Evolutionary conservation across 2,888 invertebrate genomes (phyloP).

Genomic region (Drosophila tripunctata): DNA sequence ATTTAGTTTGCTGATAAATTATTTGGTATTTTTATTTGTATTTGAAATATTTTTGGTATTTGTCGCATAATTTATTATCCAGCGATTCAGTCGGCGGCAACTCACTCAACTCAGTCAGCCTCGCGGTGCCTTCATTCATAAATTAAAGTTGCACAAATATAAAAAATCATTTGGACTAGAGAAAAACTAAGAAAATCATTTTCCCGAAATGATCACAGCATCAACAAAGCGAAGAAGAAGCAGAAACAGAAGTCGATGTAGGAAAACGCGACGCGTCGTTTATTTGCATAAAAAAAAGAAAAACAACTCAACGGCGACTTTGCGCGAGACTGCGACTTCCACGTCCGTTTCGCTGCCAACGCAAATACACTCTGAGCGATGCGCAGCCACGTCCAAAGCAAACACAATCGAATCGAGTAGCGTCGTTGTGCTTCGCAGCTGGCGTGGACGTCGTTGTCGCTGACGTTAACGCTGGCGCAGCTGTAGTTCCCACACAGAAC

Average conservation of each 20-base stretch:
- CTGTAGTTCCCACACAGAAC: too few relatives aligned
- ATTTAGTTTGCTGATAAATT: conserved; percentile 61
- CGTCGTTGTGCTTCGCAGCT: background rate
- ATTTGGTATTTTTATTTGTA: conserved; percentile 50
- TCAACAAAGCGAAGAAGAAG: background rate
- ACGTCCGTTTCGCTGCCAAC: conserved; percentile 67
- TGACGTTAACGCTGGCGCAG: background rate
- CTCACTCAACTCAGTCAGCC: conserved; percentile 53
- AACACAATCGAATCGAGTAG: conserved; percentile 9
- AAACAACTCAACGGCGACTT: conserved; percentile 3
- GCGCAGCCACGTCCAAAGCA: conserved; percentile 12
- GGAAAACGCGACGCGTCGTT: conserved; percentile 21
- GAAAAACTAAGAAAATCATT: conserved; percentile 26
- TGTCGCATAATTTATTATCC: conserved; percentile 62
- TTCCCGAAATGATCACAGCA: conserved; percentile 17
- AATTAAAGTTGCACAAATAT: conserved; percentile 62
- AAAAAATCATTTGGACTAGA: conserved; percentile 21
- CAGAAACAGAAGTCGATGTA: too few relatives aligned
- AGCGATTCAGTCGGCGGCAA: conserved; percentile 39
- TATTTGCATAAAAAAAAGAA: conserved; percentile 47
- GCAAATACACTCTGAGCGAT: conserved; percentile 72
- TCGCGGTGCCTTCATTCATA: conserved; percentile 56
- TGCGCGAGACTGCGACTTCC: conserved; percentile 8
- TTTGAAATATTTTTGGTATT: conserved; percentile 61
- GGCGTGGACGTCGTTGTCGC: background rate